These are phyloP conservation scores for Dasypus novemcinctus DNA, from an alignment of 2,113 vertebrate genomes.

Conservation along the genomic window DNA sequence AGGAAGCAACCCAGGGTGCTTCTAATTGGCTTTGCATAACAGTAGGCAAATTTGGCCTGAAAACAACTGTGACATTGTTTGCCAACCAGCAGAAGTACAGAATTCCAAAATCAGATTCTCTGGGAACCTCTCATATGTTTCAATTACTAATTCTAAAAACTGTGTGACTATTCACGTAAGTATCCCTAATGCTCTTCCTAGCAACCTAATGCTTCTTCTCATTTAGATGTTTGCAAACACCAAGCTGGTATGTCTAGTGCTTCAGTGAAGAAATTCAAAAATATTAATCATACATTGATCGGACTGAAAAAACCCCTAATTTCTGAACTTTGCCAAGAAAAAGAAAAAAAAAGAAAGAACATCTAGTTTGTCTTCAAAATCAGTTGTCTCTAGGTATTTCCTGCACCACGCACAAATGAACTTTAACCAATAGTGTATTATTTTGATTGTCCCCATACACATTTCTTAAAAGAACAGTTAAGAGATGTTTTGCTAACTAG, in stretches of 20 bases:
- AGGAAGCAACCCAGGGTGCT: slow-evolving; percentile 73
- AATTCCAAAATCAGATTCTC: slow-evolving; percentile 11
- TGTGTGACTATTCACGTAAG: background rate
- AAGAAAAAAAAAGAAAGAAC: slow-evolving; percentile 61
- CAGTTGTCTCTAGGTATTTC: slow-evolving; percentile 77
- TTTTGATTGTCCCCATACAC: slow-evolving; percentile 65
- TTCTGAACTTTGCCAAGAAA: slow-evolving; percentile 72
- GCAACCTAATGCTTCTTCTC: slow-evolving; percentile 17
- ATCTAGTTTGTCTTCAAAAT: slow-evolving; percentile 78
- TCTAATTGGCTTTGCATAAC: slow-evolving; percentile 81
- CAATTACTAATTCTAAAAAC: slow-evolving; percentile 44
- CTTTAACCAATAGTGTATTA: slow-evolving; percentile 72
- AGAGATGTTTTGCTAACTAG: slow-evolving; percentile 66
- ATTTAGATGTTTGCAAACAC: slow-evolving; percentile 53
- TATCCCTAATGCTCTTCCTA: slow-evolving; percentile 1
- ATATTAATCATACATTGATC: slow-evolving; percentile 64
- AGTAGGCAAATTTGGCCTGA: slow-evolving; percentile 64
- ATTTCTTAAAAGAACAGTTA: slow-evolving; percentile 70
- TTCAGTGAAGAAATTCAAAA: slow-evolving; percentile 66
- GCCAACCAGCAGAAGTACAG: background rate
- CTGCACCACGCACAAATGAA: slow-evolving; percentile 74
- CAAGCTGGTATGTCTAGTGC: slow-evolving; percentile 56
- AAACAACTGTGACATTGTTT: slow-evolving; percentile 56
- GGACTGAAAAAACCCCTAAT: slow-evolving; percentile 65
- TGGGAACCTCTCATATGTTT: background rate